These are phyloP conservation scores for Camponotus pennsylvanicus DNA, from an alignment of 1,140 invertebrate species.

Conservation along the genomic window DNA sequence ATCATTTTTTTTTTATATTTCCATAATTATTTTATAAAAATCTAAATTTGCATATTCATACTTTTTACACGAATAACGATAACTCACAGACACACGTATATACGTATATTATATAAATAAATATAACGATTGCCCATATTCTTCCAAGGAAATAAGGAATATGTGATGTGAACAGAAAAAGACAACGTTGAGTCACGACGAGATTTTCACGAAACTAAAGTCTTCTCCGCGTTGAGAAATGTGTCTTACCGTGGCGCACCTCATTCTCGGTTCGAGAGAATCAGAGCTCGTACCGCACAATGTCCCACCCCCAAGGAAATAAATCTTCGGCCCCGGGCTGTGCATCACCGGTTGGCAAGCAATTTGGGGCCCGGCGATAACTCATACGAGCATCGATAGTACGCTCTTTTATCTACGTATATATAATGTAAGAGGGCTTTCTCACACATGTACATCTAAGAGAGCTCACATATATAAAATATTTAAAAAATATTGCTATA, in stretches of 20 bases:
- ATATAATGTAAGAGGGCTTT: slow-evolving; percentile 36
- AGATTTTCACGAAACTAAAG: slow-evolving; percentile 38
- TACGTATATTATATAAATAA: not conserved
- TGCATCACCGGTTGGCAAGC: slow-evolving; percentile 85
- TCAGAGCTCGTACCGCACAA: slow-evolving; percentile 44
- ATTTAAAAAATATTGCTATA: slow-evolving; percentile 60
- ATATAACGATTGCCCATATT: not conserved
- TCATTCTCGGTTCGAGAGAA: slow-evolving; percentile 71
- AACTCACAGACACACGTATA: not conserved
- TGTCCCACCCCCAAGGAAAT: slow-evolving; percentile 76
- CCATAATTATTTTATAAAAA: not conserved
- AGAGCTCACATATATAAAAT: slow-evolving; percentile 67
- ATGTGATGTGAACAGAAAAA: slow-evolving; percentile 50
- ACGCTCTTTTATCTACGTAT: slow-evolving; percentile 64
- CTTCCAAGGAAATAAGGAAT: slow-evolving; percentile 11
- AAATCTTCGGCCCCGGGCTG: slow-evolving; percentile 84
- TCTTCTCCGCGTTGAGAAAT: slow-evolving; percentile 56
- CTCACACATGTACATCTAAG: slow-evolving; percentile 62
- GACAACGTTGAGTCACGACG: slow-evolving; percentile 48
- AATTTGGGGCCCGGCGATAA: slow-evolving; percentile 85
- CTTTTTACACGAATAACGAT: not conserved
- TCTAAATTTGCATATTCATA: not conserved
- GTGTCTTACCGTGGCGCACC: slow-evolving; percentile 60
- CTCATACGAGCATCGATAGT: slow-evolving; percentile 85
- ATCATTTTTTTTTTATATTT: not conserved